Evolutionary conservation across 2,797 vertebrate species (phyloP), one percentile per base, ranked within the genome.

Genomic region (Gallinago nigripennis): DNA sequence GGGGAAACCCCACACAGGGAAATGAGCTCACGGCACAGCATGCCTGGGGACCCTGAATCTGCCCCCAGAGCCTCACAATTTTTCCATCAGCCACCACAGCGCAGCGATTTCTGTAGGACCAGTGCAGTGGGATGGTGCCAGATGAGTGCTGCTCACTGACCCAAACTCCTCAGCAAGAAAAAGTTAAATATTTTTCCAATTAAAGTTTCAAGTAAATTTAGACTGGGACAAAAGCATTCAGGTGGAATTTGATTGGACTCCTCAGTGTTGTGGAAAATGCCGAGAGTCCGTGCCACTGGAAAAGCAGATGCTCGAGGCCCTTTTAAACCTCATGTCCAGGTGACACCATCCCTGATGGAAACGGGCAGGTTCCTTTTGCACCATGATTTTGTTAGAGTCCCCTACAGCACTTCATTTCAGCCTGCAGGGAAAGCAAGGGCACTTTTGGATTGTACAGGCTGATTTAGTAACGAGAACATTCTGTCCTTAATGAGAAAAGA

Each of bases 301-400:
- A 85, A 64, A 9, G 17, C 27, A 13, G 17, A 7, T 1, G 0
- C n/a, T 31, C 11, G 0, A 11, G 16, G 80, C 7, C 27, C 37
- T 63, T 84, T 83, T 66, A 88, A 71, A 45, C 3, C 24, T 16
- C 20, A 4, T 46, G 30, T 48, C 8, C 3, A 23, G 37, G 12
- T 75, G 50, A 88, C 57, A 14, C 25, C 30, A 53, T 37, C 24
- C 8, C 14, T 75, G 45, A 61, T 16, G 16, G 65, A 46, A 83
- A 50, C 54, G 37, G 23, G 28, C 25, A 37, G 18, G 18, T 72
- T 81, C 8, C 11, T 45, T 73, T 82, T 54, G 30, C 4, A 6
- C 19, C 43, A 35, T 39, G 39, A 13, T 37, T 43, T 48, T 35
- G 70, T 76, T 66, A 39, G 57, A 41, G 8, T 25, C 27, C 66